Conservation (phyloP, 2,888 invertebrate species). For the Caenorhabditis sinica region DNA sequence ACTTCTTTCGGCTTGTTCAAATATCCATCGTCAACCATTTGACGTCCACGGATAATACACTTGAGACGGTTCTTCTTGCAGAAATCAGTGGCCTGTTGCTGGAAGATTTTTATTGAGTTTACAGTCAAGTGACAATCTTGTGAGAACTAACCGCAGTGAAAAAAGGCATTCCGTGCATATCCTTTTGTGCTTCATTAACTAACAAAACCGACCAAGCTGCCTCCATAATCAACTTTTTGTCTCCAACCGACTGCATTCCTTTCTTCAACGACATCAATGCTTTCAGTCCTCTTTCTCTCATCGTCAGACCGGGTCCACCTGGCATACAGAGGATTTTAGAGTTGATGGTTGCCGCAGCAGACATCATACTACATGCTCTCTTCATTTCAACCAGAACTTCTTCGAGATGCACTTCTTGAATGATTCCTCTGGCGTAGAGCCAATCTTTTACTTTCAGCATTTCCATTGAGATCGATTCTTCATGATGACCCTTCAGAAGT, state of each 20-base stretch:
- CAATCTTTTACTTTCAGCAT: conserved; percentile 57
- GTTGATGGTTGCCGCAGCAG: conserved; percentile 48
- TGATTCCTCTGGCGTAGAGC: conserved; percentile 37
- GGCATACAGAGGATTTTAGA: conserved; percentile 71
- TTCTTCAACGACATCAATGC: conserved; percentile 32
- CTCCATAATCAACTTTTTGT: conserved; percentile 59
- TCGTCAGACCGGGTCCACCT: conserved; percentile 73
- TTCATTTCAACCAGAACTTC: conserved; percentile 54
- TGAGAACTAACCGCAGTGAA: conserved; percentile 47
- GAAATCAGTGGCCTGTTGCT: conserved; percentile 69
- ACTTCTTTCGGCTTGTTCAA: conserved; percentile 73
- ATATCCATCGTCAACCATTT: conserved; percentile 73
- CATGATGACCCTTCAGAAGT: conserved; percentile 72
- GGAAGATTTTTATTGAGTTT: background rate
- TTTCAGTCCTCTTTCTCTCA: conserved; percentile 57
- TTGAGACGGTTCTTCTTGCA: conserved; percentile 64
- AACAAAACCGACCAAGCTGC: conserved; percentile 64
- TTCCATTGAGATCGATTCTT: conserved; percentile 72
- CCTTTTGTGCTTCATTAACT: conserved; percentile 45
- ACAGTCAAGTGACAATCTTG: background rate
- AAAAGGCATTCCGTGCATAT: conserved; percentile 62
- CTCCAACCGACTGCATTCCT: conserved; percentile 27
- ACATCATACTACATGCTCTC: conserved; percentile 42
- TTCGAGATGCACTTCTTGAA: conserved; percentile 25
- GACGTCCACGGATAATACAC: conserved; percentile 74